phyloP scores from a whole-genome alignment of 2,797 vertebrate genomes.

The Taenioides sp. region DNA sequence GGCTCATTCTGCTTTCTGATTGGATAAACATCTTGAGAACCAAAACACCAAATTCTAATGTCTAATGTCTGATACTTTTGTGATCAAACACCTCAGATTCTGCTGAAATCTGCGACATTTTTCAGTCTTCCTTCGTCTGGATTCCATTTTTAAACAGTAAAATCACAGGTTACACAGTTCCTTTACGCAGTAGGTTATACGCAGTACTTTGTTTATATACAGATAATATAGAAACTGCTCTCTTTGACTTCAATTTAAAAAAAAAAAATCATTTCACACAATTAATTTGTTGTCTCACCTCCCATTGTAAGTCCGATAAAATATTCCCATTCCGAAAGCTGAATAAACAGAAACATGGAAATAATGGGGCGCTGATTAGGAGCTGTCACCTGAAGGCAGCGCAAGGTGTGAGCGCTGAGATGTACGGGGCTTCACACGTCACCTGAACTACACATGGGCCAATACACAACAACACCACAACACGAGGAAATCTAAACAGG shows the following conservation, averaged over 20 bases:
- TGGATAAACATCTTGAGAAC: no score
- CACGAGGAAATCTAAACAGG: conserved; percentile 1
- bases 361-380: conserved; percentile 8
- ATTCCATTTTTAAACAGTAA: no score
- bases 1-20: no score
- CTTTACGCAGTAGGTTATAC: no score
- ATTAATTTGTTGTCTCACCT: neutral
- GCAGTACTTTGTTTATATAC: no score
- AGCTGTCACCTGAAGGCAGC: conserved; percentile 11
- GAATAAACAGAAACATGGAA: conserved; percentile 7
- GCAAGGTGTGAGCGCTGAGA: conserved; percentile 1
- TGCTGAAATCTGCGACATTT: no score
- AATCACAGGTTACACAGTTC: no score
- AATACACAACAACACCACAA: neutral
- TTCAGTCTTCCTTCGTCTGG: no score
- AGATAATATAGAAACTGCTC: neutral
- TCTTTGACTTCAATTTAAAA: neutral
- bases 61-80: no score
- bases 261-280: neutral
- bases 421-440: conserved; percentile 5
- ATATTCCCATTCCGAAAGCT: neutral
- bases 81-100: no score
- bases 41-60: no score
- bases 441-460: neutral
- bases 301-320: neutral